phyloP scores from a whole-genome alignment of 2,797 vertebrate species.

The Phoxinus dragarum region DNA sequence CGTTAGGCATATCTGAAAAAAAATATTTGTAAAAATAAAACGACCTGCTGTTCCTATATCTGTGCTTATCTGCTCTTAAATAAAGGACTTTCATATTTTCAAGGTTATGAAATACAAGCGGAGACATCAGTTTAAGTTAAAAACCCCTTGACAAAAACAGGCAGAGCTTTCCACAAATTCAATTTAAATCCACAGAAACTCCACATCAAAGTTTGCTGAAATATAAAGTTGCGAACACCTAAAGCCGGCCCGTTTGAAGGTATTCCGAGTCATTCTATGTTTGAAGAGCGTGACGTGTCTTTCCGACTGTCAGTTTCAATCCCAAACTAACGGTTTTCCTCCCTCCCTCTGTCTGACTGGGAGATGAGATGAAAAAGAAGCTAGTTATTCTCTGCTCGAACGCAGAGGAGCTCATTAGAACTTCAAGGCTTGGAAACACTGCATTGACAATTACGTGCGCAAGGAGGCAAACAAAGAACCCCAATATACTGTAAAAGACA shows the following conservation, averaged over 20 bases:
- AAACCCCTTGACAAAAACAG: slow-evolving; percentile 29
- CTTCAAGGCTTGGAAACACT: slow-evolving; percentile 74
- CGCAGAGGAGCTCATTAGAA: slow-evolving; percentile 80
- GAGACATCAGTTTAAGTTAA: background rate
- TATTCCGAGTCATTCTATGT: slow-evolving; percentile 72
- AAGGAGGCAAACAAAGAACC: slow-evolving; percentile 31
- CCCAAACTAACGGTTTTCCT: slow-evolving; percentile 70
- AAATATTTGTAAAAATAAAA: slow-evolving; percentile 13
- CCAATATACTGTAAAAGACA: slow-evolving; percentile 65
- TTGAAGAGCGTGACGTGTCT: slow-evolving; percentile 68
- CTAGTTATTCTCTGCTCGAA: slow-evolving; percentile 73
- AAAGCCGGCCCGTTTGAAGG: slow-evolving; percentile 73
- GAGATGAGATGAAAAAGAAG: slow-evolving; percentile 74
- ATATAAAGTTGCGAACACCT: slow-evolving; percentile 73
- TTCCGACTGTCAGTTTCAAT: slow-evolving; percentile 76
- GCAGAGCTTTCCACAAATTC: slow-evolving; percentile 18
- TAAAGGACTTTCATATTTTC: background rate
- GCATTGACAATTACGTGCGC: slow-evolving; percentile 74
- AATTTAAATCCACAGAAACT: slow-evolving; percentile 43
- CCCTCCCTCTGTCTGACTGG: slow-evolving; percentile 60
- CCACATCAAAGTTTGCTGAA: slow-evolving; percentile 64
- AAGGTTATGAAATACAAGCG: slow-evolving; percentile 19
- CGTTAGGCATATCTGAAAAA: background rate
- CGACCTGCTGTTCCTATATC: slow-evolving; percentile 59
- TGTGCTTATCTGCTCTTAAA: background rate